A percentile compares a stretch with the other conserved stretches of the same genome.
Conservation (phyloP, 2,797 vertebrate genomes). For the Bradypodion pumilum region DNA sequence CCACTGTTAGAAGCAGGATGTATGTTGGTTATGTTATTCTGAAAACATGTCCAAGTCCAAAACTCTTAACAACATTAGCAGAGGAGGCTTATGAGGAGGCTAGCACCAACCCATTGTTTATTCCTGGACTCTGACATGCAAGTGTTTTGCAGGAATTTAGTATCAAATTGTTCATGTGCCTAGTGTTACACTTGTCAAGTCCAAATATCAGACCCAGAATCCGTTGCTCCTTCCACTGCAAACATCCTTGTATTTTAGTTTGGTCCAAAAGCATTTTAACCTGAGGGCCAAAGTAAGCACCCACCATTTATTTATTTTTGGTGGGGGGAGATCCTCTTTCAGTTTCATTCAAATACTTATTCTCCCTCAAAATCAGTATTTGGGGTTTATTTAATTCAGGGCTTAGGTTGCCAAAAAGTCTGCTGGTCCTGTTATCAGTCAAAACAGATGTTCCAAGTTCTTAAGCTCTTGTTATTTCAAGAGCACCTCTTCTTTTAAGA, state of each 20-base stretch:
- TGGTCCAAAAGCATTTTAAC: not conserved
- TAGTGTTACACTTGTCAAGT: not conserved
- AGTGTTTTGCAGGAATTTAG: not conserved
- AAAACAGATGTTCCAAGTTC: constrained; percentile 52
- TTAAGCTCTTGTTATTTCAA: constrained; percentile 61
- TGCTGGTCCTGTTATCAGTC: constrained; percentile 44
- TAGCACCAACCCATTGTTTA: not conserved
- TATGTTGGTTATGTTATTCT: too few species aligned
- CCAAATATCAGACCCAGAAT: not conserved
- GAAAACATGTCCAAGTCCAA: not conserved
- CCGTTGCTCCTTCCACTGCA: not conserved
- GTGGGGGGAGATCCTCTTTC: too few species aligned
- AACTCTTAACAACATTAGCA: not conserved
- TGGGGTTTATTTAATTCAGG: constrained; percentile 47
- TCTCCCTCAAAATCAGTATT: constrained; percentile 24
- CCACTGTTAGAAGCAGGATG: not conserved
- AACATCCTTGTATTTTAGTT: not conserved
- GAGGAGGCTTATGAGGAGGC: not conserved
- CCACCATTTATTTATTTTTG: too few species aligned
- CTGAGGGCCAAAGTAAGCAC: not conserved
- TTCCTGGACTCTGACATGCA: not conserved
- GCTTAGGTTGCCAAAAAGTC: constrained; percentile 47
- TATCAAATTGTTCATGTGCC: not conserved
- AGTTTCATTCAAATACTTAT: not conserved
- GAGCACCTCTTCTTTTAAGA: constrained; percentile 35